A percentile compares a stretch with the other conserved stretches of the same genome.
phyloP scores from a whole-genome alignment of 2,113 vertebrate species.

The Megalops atlanticus region DNA sequence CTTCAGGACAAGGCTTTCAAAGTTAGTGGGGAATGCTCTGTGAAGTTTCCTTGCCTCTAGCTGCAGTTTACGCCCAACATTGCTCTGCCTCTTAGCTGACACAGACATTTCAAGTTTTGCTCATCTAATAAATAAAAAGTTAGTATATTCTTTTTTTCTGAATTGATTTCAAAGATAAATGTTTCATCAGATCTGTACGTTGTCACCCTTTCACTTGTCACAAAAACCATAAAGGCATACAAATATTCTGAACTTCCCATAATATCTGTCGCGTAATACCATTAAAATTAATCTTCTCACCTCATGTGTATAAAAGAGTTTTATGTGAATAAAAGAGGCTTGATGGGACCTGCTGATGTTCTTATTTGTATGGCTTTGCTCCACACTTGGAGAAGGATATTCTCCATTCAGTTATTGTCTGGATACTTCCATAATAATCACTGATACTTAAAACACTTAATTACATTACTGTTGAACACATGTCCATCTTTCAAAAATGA shows the following conservation, averaged over 20 bases:
- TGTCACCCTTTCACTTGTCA: no score
- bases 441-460: neutral
- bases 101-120: neutral
- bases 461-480: no score
- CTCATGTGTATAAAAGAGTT: no score
- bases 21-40: neutral
- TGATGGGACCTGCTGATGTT: neutral
- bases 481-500: no score
- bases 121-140: neutral
- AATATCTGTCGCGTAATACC: no score
- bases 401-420: neutral
- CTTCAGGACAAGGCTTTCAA: constrained; percentile 16
- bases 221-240: no score
- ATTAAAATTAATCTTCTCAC: no score
- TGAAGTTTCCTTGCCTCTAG: constrained; percentile 4
- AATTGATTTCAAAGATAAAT: neutral
- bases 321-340: no score
- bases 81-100: neutral
- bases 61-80: neutral
- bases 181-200: neutral
- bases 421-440: neutral
- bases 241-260: no score
- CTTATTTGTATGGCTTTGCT: neutral
- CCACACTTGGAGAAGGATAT: neutral
- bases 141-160: neutral